Conservation (phyloP, 2,113 vertebrate genomes). For the Machaerirhynchus nigripectus region DNA sequence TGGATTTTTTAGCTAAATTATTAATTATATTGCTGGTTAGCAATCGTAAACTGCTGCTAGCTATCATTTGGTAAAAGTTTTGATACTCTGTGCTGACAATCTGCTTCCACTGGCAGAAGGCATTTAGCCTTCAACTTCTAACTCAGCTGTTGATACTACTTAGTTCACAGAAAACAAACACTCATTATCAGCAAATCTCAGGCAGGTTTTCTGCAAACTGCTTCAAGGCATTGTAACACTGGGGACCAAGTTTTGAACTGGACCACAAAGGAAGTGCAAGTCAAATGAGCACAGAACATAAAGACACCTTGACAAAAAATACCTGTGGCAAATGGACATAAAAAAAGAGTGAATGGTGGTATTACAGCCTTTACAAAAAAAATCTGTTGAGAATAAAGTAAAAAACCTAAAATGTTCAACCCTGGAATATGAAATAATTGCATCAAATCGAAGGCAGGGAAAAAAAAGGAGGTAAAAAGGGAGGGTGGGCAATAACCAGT, state of each 20-base stretch:
- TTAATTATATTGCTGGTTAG: not conserved
- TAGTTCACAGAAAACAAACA: not conserved
- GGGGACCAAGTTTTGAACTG: not conserved
- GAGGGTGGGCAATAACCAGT: not conserved
- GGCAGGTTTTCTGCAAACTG: not conserved
- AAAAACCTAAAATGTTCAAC: not conserved
- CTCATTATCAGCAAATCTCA: not conserved
- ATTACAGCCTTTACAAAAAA: not conserved
- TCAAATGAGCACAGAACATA: not conserved
- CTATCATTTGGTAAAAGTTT: not conserved
- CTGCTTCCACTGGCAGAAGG: not conserved
- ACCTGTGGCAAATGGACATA: not conserved
- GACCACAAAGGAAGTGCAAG: not conserved
- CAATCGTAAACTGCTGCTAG: not conserved
- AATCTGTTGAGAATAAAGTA: not conserved
- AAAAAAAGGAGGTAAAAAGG: rapidly evolving
- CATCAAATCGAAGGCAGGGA: not conserved
- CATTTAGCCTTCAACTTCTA: not conserved
- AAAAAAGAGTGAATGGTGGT: not conserved
- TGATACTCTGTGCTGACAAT: not conserved
- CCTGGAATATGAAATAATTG: not conserved
- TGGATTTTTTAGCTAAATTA: conserved; percentile 4
- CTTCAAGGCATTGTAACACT: not conserved
- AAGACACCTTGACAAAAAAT: not conserved
- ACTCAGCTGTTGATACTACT: not conserved